A percentile compares a stretch with the other conserved stretches of the same genome.
Conservation (phyloP, 1,140 invertebrate genomes). For the Melanaphis sacchari region DNA sequence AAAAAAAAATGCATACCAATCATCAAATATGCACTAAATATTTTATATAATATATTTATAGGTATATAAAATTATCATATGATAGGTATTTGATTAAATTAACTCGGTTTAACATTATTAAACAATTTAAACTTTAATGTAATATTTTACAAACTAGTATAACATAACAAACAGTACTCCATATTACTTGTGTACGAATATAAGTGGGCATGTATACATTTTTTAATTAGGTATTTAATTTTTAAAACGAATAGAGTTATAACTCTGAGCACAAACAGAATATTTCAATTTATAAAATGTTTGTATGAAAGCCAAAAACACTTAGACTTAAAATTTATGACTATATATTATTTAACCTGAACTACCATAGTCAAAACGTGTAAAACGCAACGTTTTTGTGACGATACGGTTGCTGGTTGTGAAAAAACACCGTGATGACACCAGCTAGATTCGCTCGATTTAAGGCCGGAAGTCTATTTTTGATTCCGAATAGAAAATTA, state of each 20-base stretch:
- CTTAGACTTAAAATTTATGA: constrained; percentile 29
- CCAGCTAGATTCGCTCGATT: constrained; percentile 19
- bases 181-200: background rate
- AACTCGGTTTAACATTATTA: background rate
- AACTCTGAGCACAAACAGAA: background rate
- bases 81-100: background rate
- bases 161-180: background rate
- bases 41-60: background rate
- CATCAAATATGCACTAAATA: background rate
- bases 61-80: no score
- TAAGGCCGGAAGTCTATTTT: constrained; percentile 52
- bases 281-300: constrained; percentile 17
- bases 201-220: background rate
- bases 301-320: constrained; percentile 23
- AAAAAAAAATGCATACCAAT: no score
- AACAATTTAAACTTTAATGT: background rate
- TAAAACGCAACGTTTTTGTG: constrained; percentile 1
- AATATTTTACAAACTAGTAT: background rate
- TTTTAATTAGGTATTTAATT: background rate
- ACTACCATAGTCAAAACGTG: background rate
- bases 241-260: background rate
- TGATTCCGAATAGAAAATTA: constrained; percentile 30
- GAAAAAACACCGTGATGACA: constrained; percentile 16
- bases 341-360: constrained; percentile 7
- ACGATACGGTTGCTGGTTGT: background rate